phyloP scores from a whole-genome alignment of 2,888 invertebrate species.

The Euplexia lucipara region DNA sequence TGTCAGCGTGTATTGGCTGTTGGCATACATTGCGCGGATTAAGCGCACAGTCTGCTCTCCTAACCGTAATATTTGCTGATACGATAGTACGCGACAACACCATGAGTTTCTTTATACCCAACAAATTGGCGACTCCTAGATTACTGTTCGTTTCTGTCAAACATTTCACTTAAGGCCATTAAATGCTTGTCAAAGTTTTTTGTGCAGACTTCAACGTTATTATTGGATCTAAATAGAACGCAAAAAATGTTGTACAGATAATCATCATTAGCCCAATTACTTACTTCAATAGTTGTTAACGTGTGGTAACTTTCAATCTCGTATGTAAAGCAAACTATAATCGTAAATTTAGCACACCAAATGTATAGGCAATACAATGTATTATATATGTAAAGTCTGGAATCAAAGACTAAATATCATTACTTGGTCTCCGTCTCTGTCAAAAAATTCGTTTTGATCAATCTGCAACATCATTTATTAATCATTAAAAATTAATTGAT shows the following conservation, averaged over 20 bases:
- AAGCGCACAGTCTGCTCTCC: conserved; percentile 71
- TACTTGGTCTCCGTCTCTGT: conserved; percentile 39
- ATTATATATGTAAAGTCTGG: conserved; percentile 27
- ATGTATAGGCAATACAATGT: conserved; percentile 13
- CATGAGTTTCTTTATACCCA: conserved; percentile 67
- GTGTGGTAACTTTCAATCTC: conserved; percentile 56
- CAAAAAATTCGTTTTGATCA: conserved; percentile 30
- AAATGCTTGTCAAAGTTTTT: conserved; percentile 65
- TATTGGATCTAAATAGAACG: conserved; percentile 55
- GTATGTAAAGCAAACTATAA: conserved; percentile 37
- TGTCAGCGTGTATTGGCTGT: conserved; percentile 68
- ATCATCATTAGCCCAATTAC: conserved; percentile 66
- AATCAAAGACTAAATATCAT: conserved; percentile 23
- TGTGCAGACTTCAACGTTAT: conserved; percentile 61
- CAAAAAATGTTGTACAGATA: conserved; percentile 58
- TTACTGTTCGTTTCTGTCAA: conserved; percentile 70
- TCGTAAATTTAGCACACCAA: conserved; percentile 36
- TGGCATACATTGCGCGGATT: conserved; percentile 77
- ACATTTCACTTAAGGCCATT: conserved; percentile 65
- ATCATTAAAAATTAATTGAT: conserved; percentile 51
- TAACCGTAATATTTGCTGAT: conserved; percentile 79
- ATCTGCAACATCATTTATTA: conserved; percentile 45
- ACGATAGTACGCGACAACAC: conserved; percentile 67
- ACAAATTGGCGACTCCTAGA: conserved; percentile 68
- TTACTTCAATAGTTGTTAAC: conserved; percentile 57